Conservation (phyloP, 2,888 invertebrate genomes). For the Lampropteryx suffumata region DNA sequence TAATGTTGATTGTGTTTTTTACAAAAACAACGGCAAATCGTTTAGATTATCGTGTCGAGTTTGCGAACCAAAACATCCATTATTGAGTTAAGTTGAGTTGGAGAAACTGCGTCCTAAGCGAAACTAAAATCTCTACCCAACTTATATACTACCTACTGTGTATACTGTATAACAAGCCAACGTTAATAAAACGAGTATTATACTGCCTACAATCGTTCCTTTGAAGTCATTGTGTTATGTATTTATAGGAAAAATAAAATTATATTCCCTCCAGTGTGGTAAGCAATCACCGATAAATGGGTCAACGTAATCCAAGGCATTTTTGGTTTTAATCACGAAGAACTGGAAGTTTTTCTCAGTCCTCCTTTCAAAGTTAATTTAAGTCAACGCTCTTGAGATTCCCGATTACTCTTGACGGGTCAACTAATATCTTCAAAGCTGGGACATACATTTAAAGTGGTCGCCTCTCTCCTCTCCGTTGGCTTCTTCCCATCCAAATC, state of each 20-base stretch:
- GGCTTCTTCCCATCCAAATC: too few relatives aligned
- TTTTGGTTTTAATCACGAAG: too few relatives aligned
- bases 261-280: too few relatives aligned
- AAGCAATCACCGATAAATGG: too few relatives aligned
- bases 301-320: too few relatives aligned
- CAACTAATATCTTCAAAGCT: slow-evolving; percentile 14
- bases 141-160: not conserved
- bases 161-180: too few relatives aligned
- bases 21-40: slow-evolving; percentile 6
- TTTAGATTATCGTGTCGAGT: slow-evolving; percentile 2
- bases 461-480: too few relatives aligned
- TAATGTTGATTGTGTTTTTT: not conserved
- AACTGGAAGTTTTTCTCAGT: not conserved
- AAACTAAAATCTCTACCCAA: slow-evolving; percentile 1
- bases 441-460: slow-evolving; percentile 17
- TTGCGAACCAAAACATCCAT: slow-evolving; percentile 12
- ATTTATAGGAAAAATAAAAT: too few relatives aligned
- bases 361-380: slow-evolving; percentile 9
- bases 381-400: slow-evolving; percentile 12
- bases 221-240: too few relatives aligned
- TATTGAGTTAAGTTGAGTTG: slow-evolving; percentile 5
- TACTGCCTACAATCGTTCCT: too few relatives aligned
- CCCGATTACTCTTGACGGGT: slow-evolving; percentile 6
- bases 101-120: slow-evolving; percentile 3
- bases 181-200: too few relatives aligned